Percentiles rank a stretch among this genome's conserved stretches.
Conservation (phyloP, 2,797 vertebrate species). For the Enoplosus armatus region DNA sequence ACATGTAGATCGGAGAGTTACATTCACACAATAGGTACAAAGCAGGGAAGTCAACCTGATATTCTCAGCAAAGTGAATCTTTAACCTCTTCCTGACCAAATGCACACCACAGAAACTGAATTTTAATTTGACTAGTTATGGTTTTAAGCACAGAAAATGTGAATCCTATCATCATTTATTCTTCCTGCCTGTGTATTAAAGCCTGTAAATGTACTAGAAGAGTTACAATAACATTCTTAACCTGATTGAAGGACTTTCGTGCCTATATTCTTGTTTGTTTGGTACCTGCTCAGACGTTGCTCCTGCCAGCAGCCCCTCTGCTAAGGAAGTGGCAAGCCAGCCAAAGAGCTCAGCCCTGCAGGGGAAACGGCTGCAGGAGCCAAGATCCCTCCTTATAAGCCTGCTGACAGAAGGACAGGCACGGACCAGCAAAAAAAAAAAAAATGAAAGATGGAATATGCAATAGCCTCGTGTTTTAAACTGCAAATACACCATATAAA, state of each 20-base stretch:
- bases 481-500: not conserved
- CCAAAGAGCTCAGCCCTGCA: constrained; percentile 82
- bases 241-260: not conserved
- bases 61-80: constrained; percentile 10
- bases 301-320: constrained; percentile 83
- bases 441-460: not conserved
- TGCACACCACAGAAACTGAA: not conserved
- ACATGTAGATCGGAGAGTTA: constrained; percentile 1
- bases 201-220: not conserved
- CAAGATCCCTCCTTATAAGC: constrained; percentile 71
- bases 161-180: not conserved
- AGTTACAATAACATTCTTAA: not conserved
- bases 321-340: constrained; percentile 76
- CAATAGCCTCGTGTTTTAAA: not conserved
- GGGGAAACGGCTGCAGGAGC: constrained; percentile 71
- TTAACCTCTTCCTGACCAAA: constrained; percentile 24
- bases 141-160: not conserved
- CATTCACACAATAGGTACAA: constrained; percentile 39
- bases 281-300: constrained; percentile 73
- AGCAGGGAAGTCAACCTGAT: constrained; percentile 16
- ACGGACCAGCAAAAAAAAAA: constrained; percentile 42
- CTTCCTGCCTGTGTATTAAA: not conserved
- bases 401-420: constrained; percentile 67
- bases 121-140: not conserved
- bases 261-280: constrained; percentile 40